Conservation (phyloP, 2,113 vertebrate species). For the Taurulus bubalis region DNA sequence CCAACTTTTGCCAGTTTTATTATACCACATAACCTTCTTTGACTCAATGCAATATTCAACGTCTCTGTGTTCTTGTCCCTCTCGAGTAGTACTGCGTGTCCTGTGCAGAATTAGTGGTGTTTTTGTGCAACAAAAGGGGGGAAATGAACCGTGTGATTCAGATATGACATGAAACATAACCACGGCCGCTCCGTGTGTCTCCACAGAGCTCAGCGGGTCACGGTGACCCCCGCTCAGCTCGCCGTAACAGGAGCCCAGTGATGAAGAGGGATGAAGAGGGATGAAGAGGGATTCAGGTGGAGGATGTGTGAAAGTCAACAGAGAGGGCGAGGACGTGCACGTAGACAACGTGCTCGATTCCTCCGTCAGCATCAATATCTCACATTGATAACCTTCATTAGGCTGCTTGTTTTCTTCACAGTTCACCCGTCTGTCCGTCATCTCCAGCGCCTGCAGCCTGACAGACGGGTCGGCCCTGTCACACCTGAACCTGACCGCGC, state of each 20-base stretch:
- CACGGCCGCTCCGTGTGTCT: constrained; percentile 3
- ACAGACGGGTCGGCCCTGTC: constrained; percentile 52
- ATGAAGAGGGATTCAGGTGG: too few relatives aligned
- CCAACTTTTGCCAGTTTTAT: too few relatives aligned
- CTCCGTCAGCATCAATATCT: constrained; percentile 2
- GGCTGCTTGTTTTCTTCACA: constrained; percentile 5
- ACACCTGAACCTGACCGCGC: constrained; percentile 15
- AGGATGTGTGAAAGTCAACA: constrained; percentile 5
- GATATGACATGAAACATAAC: background rate
- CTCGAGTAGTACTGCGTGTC: background rate
- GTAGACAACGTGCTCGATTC: background rate
- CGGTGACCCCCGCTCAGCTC: too few relatives aligned
- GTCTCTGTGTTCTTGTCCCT: too few relatives aligned
- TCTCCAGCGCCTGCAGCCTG: constrained; percentile 20
- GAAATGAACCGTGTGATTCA: background rate
- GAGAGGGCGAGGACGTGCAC: background rate
- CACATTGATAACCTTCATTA: background rate
- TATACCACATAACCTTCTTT: background rate
- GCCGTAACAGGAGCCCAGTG: constrained; percentile 7
- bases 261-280: constrained; percentile 13
- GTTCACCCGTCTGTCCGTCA: constrained; percentile 19
- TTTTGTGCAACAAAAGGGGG: background rate
- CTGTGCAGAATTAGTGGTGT: background rate
- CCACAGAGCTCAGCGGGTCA: background rate
- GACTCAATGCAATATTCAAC: background rate